Evolutionary conservation across 2,113 vertebrate species (phyloP).

Genomic region (Arenaria interpres): DNA sequence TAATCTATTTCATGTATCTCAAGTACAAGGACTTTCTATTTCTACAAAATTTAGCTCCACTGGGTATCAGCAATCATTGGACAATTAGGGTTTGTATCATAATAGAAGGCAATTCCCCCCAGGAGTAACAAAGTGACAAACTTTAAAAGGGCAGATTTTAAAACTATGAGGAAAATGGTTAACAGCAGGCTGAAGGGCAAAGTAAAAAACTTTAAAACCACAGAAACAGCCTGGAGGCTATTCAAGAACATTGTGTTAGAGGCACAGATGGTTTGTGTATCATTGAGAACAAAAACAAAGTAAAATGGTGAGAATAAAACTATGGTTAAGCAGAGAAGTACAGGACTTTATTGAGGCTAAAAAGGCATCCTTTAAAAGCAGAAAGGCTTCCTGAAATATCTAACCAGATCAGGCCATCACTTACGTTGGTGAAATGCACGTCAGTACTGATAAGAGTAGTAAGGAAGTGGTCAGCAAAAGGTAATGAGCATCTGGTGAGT

Average conservation of each 20-base stretch:
- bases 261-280: constrained; percentile 73
- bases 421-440: background rate
- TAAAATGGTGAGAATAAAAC: constrained; percentile 61
- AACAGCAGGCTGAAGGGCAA: constrained; percentile 72
- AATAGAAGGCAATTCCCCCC: background rate
- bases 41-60: background rate
- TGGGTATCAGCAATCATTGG: background rate
- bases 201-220: constrained; percentile 73
- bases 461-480: background rate
- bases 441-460: background rate
- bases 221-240: constrained; percentile 70
- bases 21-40: background rate
- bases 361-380: constrained; percentile 23
- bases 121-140: constrained; percentile 25
- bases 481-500: background rate
- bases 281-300: constrained; percentile 59
- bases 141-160: constrained; percentile 68
- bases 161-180: constrained; percentile 66
- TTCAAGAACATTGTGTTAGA: constrained; percentile 75
- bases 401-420: background rate
- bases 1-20: background rate
- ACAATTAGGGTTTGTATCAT: background rate
- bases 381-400: background rate
- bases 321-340: constrained; percentile 41
- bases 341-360: constrained; percentile 20